These are phyloP conservation scores for Ameiurus melas DNA, from an alignment of 2,113 vertebrate genomes.

Conservation along the genomic window DNA sequence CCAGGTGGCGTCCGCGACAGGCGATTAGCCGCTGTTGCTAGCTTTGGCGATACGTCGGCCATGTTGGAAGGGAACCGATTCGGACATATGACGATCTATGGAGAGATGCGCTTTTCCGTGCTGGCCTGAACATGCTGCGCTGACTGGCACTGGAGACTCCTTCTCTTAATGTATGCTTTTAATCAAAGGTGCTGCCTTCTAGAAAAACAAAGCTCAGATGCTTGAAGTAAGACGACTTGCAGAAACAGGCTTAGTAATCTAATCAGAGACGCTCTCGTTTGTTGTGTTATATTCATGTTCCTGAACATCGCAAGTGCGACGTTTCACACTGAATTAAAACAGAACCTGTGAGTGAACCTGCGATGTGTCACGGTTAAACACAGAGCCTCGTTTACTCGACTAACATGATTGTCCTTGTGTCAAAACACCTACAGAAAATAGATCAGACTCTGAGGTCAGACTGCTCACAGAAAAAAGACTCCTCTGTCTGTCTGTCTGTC, in stretches of 20 bases:
- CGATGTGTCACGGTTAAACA: not conserved
- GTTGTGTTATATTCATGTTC: not conserved
- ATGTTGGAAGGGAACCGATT: not conserved
- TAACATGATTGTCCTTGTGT: not conserved
- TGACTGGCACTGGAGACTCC: constrained; percentile 9
- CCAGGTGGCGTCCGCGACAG: constrained; percentile 11
- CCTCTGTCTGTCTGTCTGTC: too few relatives aligned
- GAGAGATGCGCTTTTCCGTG: not conserved
- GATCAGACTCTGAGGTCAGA: constrained; percentile 1
- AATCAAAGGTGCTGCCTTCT: not conserved
- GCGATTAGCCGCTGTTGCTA: not conserved
- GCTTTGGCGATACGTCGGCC: not conserved
- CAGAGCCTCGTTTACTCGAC: not conserved
- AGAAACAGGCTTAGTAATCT: not conserved
- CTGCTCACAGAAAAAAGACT: not conserved
- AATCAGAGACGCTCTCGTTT: not conserved
- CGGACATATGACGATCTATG: not conserved
- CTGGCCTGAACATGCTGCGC: not conserved
- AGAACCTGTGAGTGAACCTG: not conserved
- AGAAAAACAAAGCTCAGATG: not conserved
- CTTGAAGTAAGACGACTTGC: not conserved
- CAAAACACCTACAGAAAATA: not conserved
- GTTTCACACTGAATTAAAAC: not conserved
- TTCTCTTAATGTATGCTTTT: not conserved
- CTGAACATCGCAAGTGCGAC: not conserved